A percentile compares a stretch with the other conserved stretches of the same genome.
Evolutionary conservation across 2,797 vertebrate species (phyloP).

Genomic region (Lepus oiostolus): DNA sequence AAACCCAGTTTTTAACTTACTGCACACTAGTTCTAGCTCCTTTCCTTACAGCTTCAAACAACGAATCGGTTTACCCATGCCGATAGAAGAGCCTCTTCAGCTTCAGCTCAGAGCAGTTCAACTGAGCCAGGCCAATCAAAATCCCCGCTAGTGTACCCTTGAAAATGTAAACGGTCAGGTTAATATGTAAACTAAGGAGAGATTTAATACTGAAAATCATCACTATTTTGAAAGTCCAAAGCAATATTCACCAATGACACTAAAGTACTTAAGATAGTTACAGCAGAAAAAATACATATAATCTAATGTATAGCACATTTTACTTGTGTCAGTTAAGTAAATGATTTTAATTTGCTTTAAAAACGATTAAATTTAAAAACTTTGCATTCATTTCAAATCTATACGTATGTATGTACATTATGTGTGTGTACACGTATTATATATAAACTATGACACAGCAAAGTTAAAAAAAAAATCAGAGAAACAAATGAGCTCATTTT

Average conservation of each 20-base stretch:
- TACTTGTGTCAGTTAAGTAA: background rate
- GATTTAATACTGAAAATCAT: background rate
- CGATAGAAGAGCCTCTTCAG: constrained; percentile 96
- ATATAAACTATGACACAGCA: background rate
- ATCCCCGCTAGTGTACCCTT: constrained; percentile 98
- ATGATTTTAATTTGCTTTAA: constrained; percentile 51
- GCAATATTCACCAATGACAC: constrained; percentile 8
- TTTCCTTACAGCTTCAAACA: background rate
- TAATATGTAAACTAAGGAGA: background rate
- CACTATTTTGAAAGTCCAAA: background rate
- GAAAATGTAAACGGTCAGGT: constrained; percentile 61
- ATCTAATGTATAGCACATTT: background rate
- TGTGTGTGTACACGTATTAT: background rate
- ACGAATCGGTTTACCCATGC: constrained; percentile 92
- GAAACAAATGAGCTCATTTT: background rate
- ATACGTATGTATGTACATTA: background rate
- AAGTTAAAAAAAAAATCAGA: background rate
- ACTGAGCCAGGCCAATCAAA: constrained; percentile 96
- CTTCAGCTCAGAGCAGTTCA: constrained; percentile 98
- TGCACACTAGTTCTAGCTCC: background rate
- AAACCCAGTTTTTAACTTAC: background rate
- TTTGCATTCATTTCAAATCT: background rate
- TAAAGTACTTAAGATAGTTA: constrained; percentile 60
- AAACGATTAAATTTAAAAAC: constrained; percentile 60
- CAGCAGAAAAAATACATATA: background rate